A percentile compares a stretch with the other conserved stretches of the same genome.
Conservation (phyloP, 1,140 invertebrate genomes). For the Camponotus pennsylvanicus region DNA sequence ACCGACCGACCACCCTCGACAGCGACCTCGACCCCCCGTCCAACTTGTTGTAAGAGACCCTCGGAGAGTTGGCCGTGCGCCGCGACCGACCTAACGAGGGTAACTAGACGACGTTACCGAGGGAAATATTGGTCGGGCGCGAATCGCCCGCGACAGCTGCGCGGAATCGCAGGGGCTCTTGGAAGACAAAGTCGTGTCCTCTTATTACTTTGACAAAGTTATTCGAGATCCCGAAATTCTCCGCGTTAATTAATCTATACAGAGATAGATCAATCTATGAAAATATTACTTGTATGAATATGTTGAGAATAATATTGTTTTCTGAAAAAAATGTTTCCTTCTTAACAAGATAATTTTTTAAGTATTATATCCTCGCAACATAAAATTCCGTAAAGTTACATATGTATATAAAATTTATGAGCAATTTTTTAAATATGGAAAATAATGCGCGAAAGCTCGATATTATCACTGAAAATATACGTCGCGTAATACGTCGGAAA, state of each 20-base stretch:
- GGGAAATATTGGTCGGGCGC: conserved; percentile 35
- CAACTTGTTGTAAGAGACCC: conserved; percentile 62
- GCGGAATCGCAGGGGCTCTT: conserved; percentile 28
- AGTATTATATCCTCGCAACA: background rate
- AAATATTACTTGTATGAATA: background rate
- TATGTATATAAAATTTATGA: background rate
- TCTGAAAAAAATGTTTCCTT: background rate
- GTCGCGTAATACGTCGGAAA: background rate
- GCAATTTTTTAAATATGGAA: background rate
- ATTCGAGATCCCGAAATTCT: background rate
- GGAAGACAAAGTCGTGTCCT: too few species aligned
- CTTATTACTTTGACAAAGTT: conserved; percentile 2
- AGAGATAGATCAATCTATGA: background rate
- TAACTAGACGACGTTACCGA: conserved; percentile 39
- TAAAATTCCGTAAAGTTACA: background rate
- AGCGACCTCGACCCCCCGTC: conserved; percentile 55
- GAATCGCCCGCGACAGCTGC: conserved; percentile 52
- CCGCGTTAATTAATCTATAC: background rate
- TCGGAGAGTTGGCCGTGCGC: conserved; percentile 54
- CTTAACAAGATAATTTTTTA: background rate
- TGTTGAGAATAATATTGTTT: background rate
- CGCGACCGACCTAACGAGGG: conserved; percentile 43
- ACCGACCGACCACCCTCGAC: conserved; percentile 50
- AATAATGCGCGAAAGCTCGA: conserved; percentile 21
- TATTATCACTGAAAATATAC: conserved; percentile 31